A percentile compares a stretch with the other conserved stretches of the same genome.
Evolutionary conservation across 2,797 vertebrate species (phyloP).

Genomic region (Limnodromus scolopaceus): DNA sequence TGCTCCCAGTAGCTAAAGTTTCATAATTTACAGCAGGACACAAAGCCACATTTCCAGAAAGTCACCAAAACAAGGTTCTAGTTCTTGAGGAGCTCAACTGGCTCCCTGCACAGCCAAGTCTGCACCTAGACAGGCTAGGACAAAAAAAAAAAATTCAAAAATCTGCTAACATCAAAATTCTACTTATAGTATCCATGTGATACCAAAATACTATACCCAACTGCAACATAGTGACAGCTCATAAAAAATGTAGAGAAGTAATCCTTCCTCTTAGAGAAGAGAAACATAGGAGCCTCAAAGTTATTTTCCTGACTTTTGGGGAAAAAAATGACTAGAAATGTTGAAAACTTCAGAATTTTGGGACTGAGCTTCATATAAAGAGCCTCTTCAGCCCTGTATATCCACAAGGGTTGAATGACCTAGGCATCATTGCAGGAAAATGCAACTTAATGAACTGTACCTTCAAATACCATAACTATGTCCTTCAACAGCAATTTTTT

Average conservation of each 20-base stretch:
- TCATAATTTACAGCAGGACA: background rate
- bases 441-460: rapidly evolving
- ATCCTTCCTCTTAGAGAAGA: background rate
- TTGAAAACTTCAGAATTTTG: background rate
- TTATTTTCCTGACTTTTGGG: background rate
- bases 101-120: background rate
- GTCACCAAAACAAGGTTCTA: background rate
- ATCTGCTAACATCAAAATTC: background rate
- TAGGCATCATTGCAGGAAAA: rapidly evolving
- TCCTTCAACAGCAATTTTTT: background rate
- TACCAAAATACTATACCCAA: background rate
- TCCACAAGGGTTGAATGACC: background rate
- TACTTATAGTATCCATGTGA: background rate
- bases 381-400: background rate
- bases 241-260: background rate
- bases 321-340: rapidly evolving
- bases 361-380: background rate
- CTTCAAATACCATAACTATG: background rate
- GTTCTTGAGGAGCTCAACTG: background rate
- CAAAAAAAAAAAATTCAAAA: background rate
- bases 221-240: background rate
- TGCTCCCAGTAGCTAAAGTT: background rate
- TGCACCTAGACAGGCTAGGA: background rate
- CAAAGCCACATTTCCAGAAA: background rate
- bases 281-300: background rate